Evolutionary conservation across 2,797 vertebrate genomes (phyloP), one percentile per base, ranked within the genome.

Genomic region (Darevskia mixta): DNA sequence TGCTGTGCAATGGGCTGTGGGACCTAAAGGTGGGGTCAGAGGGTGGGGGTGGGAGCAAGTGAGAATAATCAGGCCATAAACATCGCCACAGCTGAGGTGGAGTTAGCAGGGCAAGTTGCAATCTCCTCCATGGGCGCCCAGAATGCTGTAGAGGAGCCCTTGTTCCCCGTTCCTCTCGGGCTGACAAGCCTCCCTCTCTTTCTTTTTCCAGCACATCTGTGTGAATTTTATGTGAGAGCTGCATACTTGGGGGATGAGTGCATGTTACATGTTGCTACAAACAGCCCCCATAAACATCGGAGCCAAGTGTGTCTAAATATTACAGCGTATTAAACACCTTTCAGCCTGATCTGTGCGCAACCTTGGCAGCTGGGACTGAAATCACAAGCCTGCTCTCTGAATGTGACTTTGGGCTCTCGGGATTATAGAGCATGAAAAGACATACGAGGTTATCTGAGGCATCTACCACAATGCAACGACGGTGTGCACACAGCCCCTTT

Each of bases 261-360:
- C 94, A 96, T 78, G 45, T 13, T 80, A 35, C 92, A 35, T 92
- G 94, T 91, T 96, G 95, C 96, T 96, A 64, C 96, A 96, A 96
- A 97, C 96, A 96, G 95, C 87, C 85, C 94, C 92, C 87, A 90
- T 96, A 96, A 97, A 97, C 3, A 13, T 83, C 71, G n/a, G 49
- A 96, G 95, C 96, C 95, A 95, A 96, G 91, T 3, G 87, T 87
- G 90, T 95, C 95, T 93, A 83, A 95, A 94, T 88, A 87, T 95
- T 95, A 82, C 94, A 94, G 8, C 93, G 88, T 90, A 92, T 95
- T 95, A 92, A 96, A 96, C 95, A 91, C 91, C 95, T 96, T 92
- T 55, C 58, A 91, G 91, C 92, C 94, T 90, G 45, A 95, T 93
- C 95, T 87, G 25, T 71, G 58, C 35, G 32, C 66, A 82, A 93